Base-by-base conservation (phyloP, 2,888 invertebrate species). In the Eupithecia inturbata region DNA sequence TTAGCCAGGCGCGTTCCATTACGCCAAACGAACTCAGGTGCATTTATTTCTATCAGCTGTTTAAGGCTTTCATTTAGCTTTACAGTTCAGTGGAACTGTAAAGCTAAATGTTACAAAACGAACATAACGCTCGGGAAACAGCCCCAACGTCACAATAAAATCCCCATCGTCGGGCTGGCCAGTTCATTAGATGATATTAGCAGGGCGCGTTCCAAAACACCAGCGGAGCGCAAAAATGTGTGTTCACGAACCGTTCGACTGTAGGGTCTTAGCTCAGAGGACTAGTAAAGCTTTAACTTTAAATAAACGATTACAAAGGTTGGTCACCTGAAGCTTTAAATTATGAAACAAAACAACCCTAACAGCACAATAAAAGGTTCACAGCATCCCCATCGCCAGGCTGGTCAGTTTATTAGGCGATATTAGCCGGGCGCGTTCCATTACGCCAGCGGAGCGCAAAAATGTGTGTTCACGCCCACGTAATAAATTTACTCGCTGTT, bases 401-500 rank as follows among this genome's bases (percentile, higher is more conserved):
- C 78, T 80, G 82, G 81, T 78, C 81, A 82, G 82, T 81, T 80
- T 80, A 82, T 82, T 82, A 84, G 75, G 81, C 80, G 76, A 78
- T 84, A 84, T 85, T 85, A 86, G 79, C 71, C 77, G 78, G 71
- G 76, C 76, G 78, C 77, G 78, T 75, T 78, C 83, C 83, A 84
- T 84, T 87, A 87, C 82, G 77, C 81, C 78, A 79, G 82, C 81
- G 80, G 74, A 82, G 86, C 82, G 82, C 84, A 85, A 86, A 87
- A 88, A 87, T 87, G 79, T 74, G 85, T 82, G 83, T 86, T 87
- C 90, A 90, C 91, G 91, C 91, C 92, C 91, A 88, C 83, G 79
- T 88, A 88, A 92, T 92, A 92, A 91, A 92, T 91, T 91, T 89
- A 89, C 85, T 83, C 83, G 83, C 84, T 84, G 86, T 86, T 88